Evolutionary conservation across 2,113 vertebrate species (phyloP), one percentile per base, ranked within the genome.

Genomic region (Jaculus jaculus): DNA sequence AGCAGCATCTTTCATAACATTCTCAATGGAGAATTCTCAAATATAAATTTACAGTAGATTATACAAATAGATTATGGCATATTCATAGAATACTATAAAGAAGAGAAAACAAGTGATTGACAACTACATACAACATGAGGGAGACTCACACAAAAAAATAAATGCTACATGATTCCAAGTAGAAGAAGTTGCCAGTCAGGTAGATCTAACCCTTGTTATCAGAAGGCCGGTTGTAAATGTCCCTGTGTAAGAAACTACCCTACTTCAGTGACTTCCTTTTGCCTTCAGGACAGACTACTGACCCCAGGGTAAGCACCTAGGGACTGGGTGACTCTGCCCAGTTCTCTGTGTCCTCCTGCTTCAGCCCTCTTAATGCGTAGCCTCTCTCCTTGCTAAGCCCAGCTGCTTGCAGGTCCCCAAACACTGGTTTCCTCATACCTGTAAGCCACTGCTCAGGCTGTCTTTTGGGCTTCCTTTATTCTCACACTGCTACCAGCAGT

Each of bases 21-120:
- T 8, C 4, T 42, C 54, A 72, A 58, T 89, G 66, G 2, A 72
- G 90, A 91, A 87, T 60, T 63, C 28, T 75, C 26, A 86, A 69
- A 51, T 86, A 54, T 82, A 61, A 91, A 42, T 89, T 83, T 79
- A 51, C 1, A 87, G 73, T 69, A 51, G 47, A n/a, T 20, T 75
- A 30, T n/a, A 71, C 85, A 88, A 85, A 69, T 84, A 37, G 61
- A 42, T 24, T 88, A 5, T 94, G 30, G 90, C 58, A 63, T 81
- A 65, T 58, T 78, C 32, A 47, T 60, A 73, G 28, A 77, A 34
- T 42, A 23, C n/a, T 68, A 60, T 47, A 58, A 37, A 42, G 39
- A 87, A 92, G 17, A 42, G 30, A 73, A 73, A 92, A 69, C 28
- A 8, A 79, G 42, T 85, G 34, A n/a, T 74, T 93, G 71, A 71